A percentile compares a stretch with the other conserved stretches of the same genome.
These are phyloP conservation scores for Columbina picui DNA, from an alignment of 2,113 vertebrate genomes.

Conservation along the genomic window DNA sequence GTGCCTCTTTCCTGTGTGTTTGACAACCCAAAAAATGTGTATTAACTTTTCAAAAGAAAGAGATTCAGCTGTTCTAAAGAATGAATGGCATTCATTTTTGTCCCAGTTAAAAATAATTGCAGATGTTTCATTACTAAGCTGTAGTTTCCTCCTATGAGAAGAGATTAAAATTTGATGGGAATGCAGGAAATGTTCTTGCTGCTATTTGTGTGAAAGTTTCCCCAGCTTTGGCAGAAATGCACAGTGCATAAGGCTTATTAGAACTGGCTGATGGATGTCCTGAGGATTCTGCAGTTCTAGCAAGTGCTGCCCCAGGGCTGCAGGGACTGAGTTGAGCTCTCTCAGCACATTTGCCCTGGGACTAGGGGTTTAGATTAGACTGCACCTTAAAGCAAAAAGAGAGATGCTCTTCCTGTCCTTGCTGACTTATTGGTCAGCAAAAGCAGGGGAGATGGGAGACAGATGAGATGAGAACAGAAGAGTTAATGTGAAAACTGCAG, in stretches of 20 bases:
- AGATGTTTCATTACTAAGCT: constrained; percentile 51
- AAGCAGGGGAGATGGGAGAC: not conserved
- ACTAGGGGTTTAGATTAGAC: not conserved
- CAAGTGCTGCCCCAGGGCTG: not conserved
- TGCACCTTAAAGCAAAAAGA: not conserved
- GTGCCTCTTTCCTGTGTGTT: not conserved
- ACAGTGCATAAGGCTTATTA: not conserved
- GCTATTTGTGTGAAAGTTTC: constrained; percentile 18
- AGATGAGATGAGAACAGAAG: not conserved
- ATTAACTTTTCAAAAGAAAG: not conserved
- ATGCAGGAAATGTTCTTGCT: constrained; percentile 40
- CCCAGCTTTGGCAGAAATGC: not conserved
- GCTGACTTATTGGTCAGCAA: not conserved
- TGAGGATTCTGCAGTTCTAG: not conserved
- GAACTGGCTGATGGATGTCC: not conserved
- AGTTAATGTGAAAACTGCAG: not conserved
- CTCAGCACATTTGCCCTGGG: not conserved
- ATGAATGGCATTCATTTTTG: constrained; percentile 26
- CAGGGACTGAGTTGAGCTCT: not conserved
- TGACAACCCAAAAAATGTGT: not conserved
- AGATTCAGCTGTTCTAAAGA: constrained; percentile 26
- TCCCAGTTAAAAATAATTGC: constrained; percentile 48
- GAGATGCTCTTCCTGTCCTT: not conserved
- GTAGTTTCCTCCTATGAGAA: not conserved
- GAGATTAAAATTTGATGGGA: constrained; percentile 18